Percentiles rank a stretch among this genome's conserved stretches.
phyloP scores from a whole-genome alignment of 2,113 vertebrate genomes.

The Numida meleagris region DNA sequence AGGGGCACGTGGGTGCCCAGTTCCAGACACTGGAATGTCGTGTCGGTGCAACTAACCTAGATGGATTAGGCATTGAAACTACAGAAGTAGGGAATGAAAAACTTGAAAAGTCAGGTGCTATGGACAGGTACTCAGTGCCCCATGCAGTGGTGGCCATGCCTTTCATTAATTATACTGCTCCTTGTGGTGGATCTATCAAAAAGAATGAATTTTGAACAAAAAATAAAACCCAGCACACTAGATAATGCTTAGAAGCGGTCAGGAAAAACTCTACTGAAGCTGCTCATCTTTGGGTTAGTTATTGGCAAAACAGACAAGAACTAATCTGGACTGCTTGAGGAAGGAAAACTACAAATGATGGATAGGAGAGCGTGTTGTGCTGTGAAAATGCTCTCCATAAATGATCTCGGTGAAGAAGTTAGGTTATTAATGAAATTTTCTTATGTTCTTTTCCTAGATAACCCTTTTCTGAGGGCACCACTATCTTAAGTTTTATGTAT shows the following conservation, averaged over 20 bases:
- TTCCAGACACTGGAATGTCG: not conserved
- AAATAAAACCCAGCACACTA: not conserved
- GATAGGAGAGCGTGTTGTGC: not conserved
- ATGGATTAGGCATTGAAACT: not conserved
- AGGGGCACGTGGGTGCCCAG: not conserved
- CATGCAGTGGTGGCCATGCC: accelerated
- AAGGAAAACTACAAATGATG: not conserved
- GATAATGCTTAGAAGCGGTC: not conserved
- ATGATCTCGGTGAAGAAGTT: accelerated
- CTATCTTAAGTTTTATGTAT: not conserved
- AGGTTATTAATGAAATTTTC: not conserved
- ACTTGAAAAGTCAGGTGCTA: not conserved
- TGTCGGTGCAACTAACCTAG: not conserved
- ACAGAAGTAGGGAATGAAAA: not conserved
- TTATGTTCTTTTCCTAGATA: not conserved
- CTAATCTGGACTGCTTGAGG: not conserved
- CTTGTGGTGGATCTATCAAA: not conserved
- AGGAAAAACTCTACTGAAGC: not conserved
- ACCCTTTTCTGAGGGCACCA: not conserved
- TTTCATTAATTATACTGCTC: not conserved
- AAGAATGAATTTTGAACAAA: not conserved
- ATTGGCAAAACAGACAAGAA: not conserved
- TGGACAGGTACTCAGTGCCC: not conserved
- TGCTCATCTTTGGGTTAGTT: not conserved
- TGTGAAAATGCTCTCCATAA: not conserved